These are phyloP conservation scores for Sterna hirundo DNA, from an alignment of 2,113 vertebrate genomes.

Conservation along the genomic window DNA sequence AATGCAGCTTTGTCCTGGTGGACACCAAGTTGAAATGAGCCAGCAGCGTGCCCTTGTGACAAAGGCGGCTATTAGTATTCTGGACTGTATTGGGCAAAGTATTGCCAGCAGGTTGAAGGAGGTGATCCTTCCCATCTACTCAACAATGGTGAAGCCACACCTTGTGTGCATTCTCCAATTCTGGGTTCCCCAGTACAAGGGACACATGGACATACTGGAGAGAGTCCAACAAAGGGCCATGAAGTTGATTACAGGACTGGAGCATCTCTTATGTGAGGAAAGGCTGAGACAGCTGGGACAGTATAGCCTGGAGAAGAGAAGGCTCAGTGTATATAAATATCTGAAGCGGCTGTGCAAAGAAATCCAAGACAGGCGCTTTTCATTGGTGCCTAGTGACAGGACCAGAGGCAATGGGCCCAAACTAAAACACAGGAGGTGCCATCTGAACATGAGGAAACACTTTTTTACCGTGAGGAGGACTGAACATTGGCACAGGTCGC, in stretches of 20 bases:
- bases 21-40: neutral
- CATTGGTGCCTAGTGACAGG: neutral
- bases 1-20: neutral
- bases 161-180: neutral
- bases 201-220: neutral
- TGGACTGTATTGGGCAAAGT: neutral
- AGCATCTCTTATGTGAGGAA: neutral
- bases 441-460: neutral
- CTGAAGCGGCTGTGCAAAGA: neutral
- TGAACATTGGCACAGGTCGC: neutral
- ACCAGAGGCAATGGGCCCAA: neutral
- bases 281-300: neutral
- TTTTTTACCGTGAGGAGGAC: neutral
- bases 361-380: neutral
- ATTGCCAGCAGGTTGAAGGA: neutral
- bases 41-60: neutral
- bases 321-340: neutral
- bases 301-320: neutral
- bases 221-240: neutral
- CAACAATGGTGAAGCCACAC: neutral
- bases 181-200: neutral
- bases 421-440: neutral
- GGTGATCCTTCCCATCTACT: neutral
- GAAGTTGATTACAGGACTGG: neutral
- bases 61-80: neutral